Percentiles rank a stretch among this genome's conserved stretches.
Evolutionary conservation across 2,113 vertebrate genomes (phyloP).

Genomic region (Mus pahari): DNA sequence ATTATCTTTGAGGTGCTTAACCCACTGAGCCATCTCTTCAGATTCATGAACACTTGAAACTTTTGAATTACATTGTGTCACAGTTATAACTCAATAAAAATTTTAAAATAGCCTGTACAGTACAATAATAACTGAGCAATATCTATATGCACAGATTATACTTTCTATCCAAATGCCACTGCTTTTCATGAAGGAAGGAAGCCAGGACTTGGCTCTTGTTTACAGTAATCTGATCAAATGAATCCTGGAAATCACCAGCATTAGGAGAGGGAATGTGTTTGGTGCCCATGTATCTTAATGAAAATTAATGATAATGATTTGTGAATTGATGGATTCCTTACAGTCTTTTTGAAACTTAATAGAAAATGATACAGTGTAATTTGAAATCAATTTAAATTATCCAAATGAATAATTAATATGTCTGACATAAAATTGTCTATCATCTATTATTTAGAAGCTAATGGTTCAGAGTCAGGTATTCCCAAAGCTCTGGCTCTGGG

Average conservation of each 20-base stretch:
- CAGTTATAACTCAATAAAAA: conserved; percentile 4
- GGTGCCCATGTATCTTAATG: conserved; percentile 73
- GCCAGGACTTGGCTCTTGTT: conserved; percentile 8
- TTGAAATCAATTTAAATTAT: conserved; percentile 87
- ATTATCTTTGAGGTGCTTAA: neutral
- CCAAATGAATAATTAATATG: conserved; percentile 87
- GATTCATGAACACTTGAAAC: neutral
- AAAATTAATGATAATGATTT: conserved; percentile 85
- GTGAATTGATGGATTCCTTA: conserved; percentile 84
- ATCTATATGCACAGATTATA: neutral
- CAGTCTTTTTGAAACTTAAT: conserved; percentile 79
- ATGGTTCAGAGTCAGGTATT: conserved; percentile 61
- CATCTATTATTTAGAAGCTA: conserved; percentile 80
- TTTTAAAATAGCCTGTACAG: neutral
- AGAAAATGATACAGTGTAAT: conserved; percentile 86
- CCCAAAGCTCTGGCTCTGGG: conserved; percentile 21
- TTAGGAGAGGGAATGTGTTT: conserved; percentile 68
- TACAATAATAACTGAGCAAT: neutral
- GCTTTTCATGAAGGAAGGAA: neutral
- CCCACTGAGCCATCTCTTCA: neutral
- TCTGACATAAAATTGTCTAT: conserved; percentile 71
- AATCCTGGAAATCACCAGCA: conserved; percentile 74
- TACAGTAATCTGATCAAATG: conserved; percentile 73
- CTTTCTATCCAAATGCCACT: neutral
- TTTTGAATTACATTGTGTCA: neutral